Evolutionary conservation across 2,888 invertebrate species (phyloP), one percentile per base, ranked within the genome.

Genomic region (Tetranychus piercei): DNA sequence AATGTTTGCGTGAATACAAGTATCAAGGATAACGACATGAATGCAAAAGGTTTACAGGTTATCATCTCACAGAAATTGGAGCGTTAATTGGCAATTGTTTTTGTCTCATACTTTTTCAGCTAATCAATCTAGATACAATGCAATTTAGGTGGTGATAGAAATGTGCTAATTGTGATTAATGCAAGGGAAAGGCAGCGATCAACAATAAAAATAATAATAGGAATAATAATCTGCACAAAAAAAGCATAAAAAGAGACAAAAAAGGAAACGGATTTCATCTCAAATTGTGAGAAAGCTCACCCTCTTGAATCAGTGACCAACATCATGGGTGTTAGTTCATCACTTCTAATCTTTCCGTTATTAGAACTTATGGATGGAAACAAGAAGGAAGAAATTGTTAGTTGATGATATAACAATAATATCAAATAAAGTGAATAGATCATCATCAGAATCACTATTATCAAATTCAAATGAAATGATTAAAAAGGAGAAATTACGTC

Each of bases 241-340:
- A 55, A 55, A 55, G 55, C 55, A 55, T 55, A 2, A 55, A 55
- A 55, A 6, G 9, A 15, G 15, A 55, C 55, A 55, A 55, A 55
- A 55, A 55, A 55, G 55, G 55, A 55, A 55, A 15, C 55, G 9
- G 55, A 55, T 55, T 55, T 55, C 55, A 55, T 55, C 55, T 15
- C 55, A 55, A 55, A 55, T 55, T 55, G 15, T 55, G 55, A 15
- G 55, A 55, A 9, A 55, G 69, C 69, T 69, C 69, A 69, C 69
- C 69, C 69, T 23, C 34, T 20, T 34, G 69, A 69, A 69, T 34
- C 69, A 34, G 20, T 69, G 8, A 69, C 34, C 69, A 55, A 55
- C 55, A 69, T 69, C 69, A 69, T 69, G 20, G 69, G 69, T 69
- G 69, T 69, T 69, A 69, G 69, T 69, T 69, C 69, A 69, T 69